Base-by-base conservation (phyloP, 30 jellyfish, hydroid and myxozoan species). In the Hydractinia echinata region DNA sequence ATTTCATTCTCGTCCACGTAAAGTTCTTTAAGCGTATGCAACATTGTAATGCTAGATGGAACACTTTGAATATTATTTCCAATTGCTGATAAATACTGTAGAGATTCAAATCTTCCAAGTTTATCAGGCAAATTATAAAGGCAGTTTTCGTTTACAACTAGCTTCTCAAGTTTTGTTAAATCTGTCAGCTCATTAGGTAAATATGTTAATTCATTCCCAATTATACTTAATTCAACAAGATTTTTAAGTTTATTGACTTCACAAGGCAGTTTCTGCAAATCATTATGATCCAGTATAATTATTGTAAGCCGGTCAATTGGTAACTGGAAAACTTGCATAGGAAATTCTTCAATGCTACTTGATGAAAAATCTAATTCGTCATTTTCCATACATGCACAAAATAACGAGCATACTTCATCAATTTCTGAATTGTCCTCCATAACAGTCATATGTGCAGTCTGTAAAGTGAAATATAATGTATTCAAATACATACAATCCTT, bases 1-100 rank as follows among this genome's bases (percentile, higher is more conserved):
- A 92, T 50, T 13, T 62, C 16, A 73, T 92, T 92, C 67, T 92
- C 98, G 81, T 92, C 95, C 6, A 92, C 55, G 61, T 79, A 84
- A 15, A 92, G 80, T 54, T 87, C 89, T 18, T 83, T 67, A 19
- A 92, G 73, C 39, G 44, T 51, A 19, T 8, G 66, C 50, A 87
- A 51, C n/a, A 53, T 68, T 67, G 58, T 21, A 50, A 76, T 2
- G 14, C 87, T 85, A 7, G 55, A 73, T 16, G 91, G 92, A 0
- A 92, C 15, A 10, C 44, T 44, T 13, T 60, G 54, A 5, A 92
- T 19, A 10, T 64, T 67, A 72, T 92, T 92, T 71, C 96, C 96
- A 10, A 92, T 56, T 16, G 87, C 93, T 5, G 95, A 92, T 1
- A 92, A 81, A 4, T 44, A 18, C 60, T 56, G 76, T 53, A 92